A percentile compares a stretch with the other conserved stretches of the same genome.
These are phyloP conservation scores for Ochropleura plecta DNA, from an alignment of 2,888 invertebrate genomes.

Conservation along the genomic window DNA sequence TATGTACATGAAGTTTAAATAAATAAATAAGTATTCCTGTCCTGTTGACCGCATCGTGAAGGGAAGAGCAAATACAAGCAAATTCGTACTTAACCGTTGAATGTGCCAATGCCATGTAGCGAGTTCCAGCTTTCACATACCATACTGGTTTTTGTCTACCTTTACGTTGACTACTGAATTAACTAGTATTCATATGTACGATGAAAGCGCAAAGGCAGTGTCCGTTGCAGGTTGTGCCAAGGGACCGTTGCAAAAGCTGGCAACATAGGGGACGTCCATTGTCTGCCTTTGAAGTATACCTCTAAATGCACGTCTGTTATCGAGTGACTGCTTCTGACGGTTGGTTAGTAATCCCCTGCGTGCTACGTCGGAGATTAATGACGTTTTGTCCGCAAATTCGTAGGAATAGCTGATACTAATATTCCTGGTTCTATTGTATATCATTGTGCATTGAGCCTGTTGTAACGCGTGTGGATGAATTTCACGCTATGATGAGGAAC, in stretches of 20 bases:
- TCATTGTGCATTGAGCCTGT: too few species aligned
- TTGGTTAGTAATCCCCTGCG: slow-evolving; percentile 32
- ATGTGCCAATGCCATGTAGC: background rate
- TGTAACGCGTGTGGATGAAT: too few species aligned
- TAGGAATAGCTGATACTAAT: background rate
- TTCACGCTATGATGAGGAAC: too few species aligned
- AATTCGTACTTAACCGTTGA: background rate
- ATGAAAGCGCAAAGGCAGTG: slow-evolving; percentile 1
- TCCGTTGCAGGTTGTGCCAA: slow-evolving; percentile 29
- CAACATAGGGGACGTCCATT: slow-evolving; percentile 36
- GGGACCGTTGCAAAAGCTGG: slow-evolving; percentile 42
- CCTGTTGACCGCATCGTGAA: background rate
- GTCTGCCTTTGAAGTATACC: slow-evolving; percentile 48
- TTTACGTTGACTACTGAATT: slow-evolving; percentile 22
- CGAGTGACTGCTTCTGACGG: slow-evolving; percentile 26
- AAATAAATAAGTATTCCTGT: background rate
- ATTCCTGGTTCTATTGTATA: too few species aligned
- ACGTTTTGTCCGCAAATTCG: slow-evolving; percentile 11
- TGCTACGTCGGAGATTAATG: slow-evolving; percentile 10
- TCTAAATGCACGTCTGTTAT: slow-evolving; percentile 32
- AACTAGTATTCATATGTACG: slow-evolving; percentile 8
- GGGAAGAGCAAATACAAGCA: background rate
- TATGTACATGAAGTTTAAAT: too few species aligned
- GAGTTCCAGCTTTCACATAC: background rate
- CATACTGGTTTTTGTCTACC: background rate